Evolutionary conservation across 92 coral and sea anemone genomes (phyloP).

Genomic region (Zoanthus sociatus): DNA sequence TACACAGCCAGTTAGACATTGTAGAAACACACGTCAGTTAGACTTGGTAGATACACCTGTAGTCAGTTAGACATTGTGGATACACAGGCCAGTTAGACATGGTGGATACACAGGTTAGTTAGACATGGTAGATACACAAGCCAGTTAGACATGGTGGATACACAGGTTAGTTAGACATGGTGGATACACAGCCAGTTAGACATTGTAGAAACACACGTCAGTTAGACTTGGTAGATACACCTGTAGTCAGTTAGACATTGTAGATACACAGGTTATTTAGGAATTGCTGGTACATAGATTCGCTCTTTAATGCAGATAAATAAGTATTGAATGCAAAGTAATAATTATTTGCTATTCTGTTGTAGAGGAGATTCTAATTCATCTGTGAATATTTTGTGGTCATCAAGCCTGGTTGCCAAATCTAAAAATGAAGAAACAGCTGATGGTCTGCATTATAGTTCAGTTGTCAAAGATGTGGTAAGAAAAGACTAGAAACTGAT

Average conservation of each 20-base stretch:
- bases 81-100: not conserved
- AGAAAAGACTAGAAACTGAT: not conserved
- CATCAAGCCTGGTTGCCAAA: conserved; percentile 75
- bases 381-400: conserved; percentile 73
- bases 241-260: not conserved
- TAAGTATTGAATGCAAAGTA: not conserved
- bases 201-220: not conserved
- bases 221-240: not conserved
- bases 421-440: conserved; percentile 56
- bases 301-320: too few relatives aligned
- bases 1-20: not conserved
- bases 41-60: not conserved
- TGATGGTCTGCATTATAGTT: conserved; percentile 91
- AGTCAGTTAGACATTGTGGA: not conserved
- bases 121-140: not conserved
- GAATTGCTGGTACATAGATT: too few relatives aligned
- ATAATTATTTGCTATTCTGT: not conserved
- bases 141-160: too few relatives aligned
- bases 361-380: conserved; percentile 68
- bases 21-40: not conserved
- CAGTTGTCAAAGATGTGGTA: conserved; percentile 66
- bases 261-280: not conserved
- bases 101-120: not conserved
- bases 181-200: not conserved
- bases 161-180: too few relatives aligned